phyloP scores from a whole-genome alignment of 2,888 invertebrate genomes.

The Strigamia crassipes region DNA sequence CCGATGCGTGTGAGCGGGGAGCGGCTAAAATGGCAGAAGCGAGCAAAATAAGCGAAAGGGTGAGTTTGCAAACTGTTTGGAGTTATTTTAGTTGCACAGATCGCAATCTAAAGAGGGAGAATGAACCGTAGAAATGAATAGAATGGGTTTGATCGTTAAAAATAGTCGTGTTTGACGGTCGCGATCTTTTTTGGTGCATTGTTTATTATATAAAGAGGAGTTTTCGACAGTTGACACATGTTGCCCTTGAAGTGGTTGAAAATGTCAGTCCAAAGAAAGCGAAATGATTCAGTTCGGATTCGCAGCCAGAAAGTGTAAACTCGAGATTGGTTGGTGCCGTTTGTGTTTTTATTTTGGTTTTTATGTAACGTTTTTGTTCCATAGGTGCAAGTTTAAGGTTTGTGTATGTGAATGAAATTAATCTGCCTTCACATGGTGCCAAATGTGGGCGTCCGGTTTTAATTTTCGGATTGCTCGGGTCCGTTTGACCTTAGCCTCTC shows the following conservation, averaged over 20 bases:
- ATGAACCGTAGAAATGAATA: not conserved
- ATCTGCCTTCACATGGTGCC: slow-evolving; percentile 3
- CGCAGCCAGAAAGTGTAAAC: not conserved
- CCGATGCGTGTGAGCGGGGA: not conserved
- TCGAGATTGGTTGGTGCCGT: not conserved
- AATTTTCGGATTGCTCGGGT: slow-evolving; percentile 6
- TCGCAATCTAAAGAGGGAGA: not conserved
- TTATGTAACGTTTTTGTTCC: not conserved
- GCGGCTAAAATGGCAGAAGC: not conserved
- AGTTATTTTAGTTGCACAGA: not conserved
- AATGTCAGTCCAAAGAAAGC: slow-evolving; percentile 3
- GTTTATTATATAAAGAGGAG: not conserved
- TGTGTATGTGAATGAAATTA: not conserved
- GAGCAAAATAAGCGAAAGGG: not conserved
- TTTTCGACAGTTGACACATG: not conserved
- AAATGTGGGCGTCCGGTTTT: slow-evolving; percentile 4
- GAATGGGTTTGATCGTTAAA: not conserved
- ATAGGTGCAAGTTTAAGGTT: not conserved
- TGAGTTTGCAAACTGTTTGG: not conserved
- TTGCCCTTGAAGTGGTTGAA: not conserved
- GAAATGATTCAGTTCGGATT: not conserved
- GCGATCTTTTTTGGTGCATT: not conserved
- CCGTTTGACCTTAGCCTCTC: not conserved
- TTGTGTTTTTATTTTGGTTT: not conserved
- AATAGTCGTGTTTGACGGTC: too few species aligned